Base-by-base conservation (phyloP, 2,888 invertebrate species). In the Sturmia bella region DNA sequence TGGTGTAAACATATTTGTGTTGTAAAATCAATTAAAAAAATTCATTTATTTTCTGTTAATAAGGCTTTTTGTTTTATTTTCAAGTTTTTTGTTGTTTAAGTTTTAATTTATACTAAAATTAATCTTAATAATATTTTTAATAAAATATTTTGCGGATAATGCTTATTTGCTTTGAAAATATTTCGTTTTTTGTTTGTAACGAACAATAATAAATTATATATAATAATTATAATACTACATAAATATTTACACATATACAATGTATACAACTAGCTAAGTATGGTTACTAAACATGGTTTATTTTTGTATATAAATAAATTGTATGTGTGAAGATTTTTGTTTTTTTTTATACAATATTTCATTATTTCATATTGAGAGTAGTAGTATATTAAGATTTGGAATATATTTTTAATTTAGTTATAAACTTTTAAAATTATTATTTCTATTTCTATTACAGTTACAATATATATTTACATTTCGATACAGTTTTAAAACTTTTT, bases 221-320 rank as follows among this genome's bases (percentile, higher is more conserved):
- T 68, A 78, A 73, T 76, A 52, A 54, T 70, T 68, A 24, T 78
- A 79, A 80, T 83, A 80, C 24, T 83, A 83, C 52, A 85, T 85
- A 84, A 84, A 84, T 84, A 84, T 84, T 84, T 84, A 82, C 79
- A 84, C 81, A 85, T 84, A 72, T 84, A 85, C 84, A 85, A 82
- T 66, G 78, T 70, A 82, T 75, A 66, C 66, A 79, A 72, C 78
- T 78, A 80, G 66, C 39, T 64, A 74, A 57, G 64, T 48, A 64
- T 69, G 45, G 4, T 69, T 70, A 56, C 68, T 76, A 69, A 52
- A 73, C 45, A 64, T 80, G 52, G 56, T 73, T 69, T 72, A 76
- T 63, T 48, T 74, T 48, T 74, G 57, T 56, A 74, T 69, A 75
- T 70, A 75, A 75, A 70, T 69, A 57, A 61, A 63, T n/a, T 63